Evolutionary conservation across 2,888 invertebrate genomes (phyloP).

Genomic region (Gari tellinella): DNA sequence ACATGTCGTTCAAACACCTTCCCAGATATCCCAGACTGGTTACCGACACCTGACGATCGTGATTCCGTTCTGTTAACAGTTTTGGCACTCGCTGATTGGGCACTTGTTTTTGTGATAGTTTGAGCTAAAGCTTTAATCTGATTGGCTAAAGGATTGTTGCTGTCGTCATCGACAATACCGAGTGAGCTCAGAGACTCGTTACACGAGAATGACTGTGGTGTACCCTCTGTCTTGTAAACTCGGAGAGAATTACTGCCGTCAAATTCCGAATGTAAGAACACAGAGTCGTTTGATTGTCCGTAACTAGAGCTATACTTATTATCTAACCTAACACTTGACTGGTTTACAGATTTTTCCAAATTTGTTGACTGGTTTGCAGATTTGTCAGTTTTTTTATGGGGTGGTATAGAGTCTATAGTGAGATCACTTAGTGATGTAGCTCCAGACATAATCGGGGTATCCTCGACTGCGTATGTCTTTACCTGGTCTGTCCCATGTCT

Average conservation of each 20-base stretch:
- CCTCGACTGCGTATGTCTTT: slow-evolving; percentile 92
- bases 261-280: slow-evolving; percentile 59
- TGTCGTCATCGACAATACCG: slow-evolving; percentile 76
- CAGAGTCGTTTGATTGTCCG: slow-evolving; percentile 63
- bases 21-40: slow-evolving; percentile 28
- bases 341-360: not conserved
- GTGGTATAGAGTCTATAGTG: slow-evolving; percentile 84
- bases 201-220: slow-evolving; percentile 81
- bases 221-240: slow-evolving; percentile 79
- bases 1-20: slow-evolving; percentile 64
- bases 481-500: slow-evolving; percentile 85
- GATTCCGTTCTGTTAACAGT: slow-evolving; percentile 23
- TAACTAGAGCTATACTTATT: slow-evolving; percentile 30
- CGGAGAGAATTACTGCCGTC: slow-evolving; percentile 70
- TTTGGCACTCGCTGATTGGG: not conserved
- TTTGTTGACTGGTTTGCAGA: not conserved
- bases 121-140: slow-evolving; percentile 44
- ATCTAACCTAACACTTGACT: slow-evolving; percentile 4
- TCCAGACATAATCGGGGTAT: slow-evolving; percentile 93
- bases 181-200: slow-evolving; percentile 82
- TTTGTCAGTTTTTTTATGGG: not conserved
- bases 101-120: slow-evolving; percentile 21
- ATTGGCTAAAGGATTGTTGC: slow-evolving; percentile 43
- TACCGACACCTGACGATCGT: slow-evolving; percentile 29
- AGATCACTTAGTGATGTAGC: slow-evolving; percentile 94